Percentiles rank a stretch among this genome's conserved stretches.
Conservation (phyloP, 2,797 vertebrate species). For the Aphelocoma californica region DNA sequence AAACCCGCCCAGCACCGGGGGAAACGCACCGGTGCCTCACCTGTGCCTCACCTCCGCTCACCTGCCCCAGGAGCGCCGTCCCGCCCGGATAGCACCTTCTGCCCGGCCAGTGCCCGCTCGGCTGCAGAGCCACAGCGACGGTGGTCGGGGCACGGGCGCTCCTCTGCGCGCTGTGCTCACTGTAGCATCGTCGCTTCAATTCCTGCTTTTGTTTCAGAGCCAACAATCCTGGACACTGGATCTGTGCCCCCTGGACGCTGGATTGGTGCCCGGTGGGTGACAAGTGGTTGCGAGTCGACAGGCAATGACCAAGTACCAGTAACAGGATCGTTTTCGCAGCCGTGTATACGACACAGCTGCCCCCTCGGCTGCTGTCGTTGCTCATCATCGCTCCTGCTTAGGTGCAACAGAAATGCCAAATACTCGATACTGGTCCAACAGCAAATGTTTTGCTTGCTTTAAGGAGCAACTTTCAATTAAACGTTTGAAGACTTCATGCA, state of each 20-base stretch:
- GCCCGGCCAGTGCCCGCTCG: accelerated
- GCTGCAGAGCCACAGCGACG: accelerated
- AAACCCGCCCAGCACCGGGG: accelerated
- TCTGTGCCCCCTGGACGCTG: background rate
- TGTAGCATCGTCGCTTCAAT: accelerated
- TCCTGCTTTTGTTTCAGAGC: background rate
- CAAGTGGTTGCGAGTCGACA: accelerated
- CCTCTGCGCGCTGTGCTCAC: accelerated
- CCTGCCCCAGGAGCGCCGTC: background rate
- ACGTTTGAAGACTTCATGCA: background rate
- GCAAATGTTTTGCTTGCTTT: background rate
- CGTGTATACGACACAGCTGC: accelerated
- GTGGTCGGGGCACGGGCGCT: accelerated
- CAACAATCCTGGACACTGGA: background rate
- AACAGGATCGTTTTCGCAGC: background rate
- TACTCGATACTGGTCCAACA: accelerated
- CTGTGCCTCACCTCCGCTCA: background rate
- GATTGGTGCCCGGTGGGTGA: background rate
- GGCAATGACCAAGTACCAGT: accelerated
- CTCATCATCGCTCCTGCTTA: background rate
- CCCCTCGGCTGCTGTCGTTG: accelerated
- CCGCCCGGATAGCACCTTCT: accelerated
- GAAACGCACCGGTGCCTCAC: accelerated
- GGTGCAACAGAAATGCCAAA: background rate
- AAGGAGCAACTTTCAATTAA: background rate